Base-by-base conservation (phyloP, 2,888 invertebrate genomes). In the Eilema sororculum region DNA sequence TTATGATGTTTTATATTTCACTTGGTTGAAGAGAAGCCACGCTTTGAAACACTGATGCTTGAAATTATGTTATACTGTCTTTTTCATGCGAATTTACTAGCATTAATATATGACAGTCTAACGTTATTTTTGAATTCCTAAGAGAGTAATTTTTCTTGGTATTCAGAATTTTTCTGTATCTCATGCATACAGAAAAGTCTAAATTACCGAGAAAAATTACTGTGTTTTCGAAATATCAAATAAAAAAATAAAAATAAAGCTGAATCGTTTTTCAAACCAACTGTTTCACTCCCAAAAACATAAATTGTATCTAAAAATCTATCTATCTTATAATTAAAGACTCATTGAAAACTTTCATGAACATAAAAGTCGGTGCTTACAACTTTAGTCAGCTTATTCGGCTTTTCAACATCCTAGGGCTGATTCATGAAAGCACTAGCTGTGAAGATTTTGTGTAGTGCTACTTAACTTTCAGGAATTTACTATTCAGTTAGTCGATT, bases 1-100 rank as follows among this genome's bases (percentile, higher is more conserved):
- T 73, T 75, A 73, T 69, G 72, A 41, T 71, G 46, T 70, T 63
- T 66, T 81, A 79, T 81, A 81, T 81, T 79, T 71, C 73, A 75
- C 69, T 75, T 68, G 68, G 73, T 63, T 78, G 73, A 72, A 61
- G 76, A 68, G 64, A 22, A 24, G 65, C 13, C 30, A 12, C n/a
- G 56, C 62, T 66, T 61, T 37, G 41, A 16, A 56, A 60, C 28
- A 52, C 12, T 25, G 52, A 52, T 20, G 52, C 52, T 52, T 52
- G 52, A 52, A 52, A 52, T 52, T 52, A n/a, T 58, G 28, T 13
- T 58, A 13, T 58, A 28, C 58, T 28, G 25, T 5, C 24, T 58
- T 24, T 25, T 5, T 16, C 5, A 4, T 6, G 25, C 28, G 16
- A 25, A 24, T 16, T 25, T 28, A 16, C 28, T 16, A 24, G 58